phyloP scores from a whole-genome alignment of 2,797 vertebrate species.

The Sebastes oblongus region DNA sequence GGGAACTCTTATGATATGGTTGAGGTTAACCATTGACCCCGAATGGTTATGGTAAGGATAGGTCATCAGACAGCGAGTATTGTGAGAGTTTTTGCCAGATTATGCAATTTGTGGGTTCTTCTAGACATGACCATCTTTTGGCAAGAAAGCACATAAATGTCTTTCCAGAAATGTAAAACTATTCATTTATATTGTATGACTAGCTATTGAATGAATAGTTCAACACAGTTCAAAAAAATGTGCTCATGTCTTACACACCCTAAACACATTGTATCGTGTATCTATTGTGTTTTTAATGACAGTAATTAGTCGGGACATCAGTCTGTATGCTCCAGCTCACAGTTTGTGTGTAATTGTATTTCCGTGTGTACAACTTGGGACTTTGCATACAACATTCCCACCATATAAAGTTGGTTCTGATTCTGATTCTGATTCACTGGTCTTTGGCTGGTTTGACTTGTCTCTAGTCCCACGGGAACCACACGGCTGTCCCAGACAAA shows the following conservation, averaged over 20 bases:
- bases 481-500: slow-evolving; percentile 69
- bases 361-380: slow-evolving; percentile 14
- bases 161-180: neutral
- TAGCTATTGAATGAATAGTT: neutral
- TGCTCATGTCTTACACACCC: slow-evolving; percentile 1
- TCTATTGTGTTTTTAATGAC: slow-evolving; percentile 59
- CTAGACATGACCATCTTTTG: no score
- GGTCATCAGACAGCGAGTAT: no score
- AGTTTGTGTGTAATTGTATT: slow-evolving; percentile 17
- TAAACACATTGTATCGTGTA: neutral
- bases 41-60: no score
- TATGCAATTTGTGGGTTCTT: no score
- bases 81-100: no score
- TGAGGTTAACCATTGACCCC: no score
- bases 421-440: slow-evolving; percentile 51
- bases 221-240: neutral
- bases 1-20: no score
- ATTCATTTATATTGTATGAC: neutral
- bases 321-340: slow-evolving; percentile 8
- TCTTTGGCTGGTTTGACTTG: slow-evolving; percentile 42
- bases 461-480: slow-evolving; percentile 75
- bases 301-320: slow-evolving; percentile 48
- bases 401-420: slow-evolving; percentile 40
- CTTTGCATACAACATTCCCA: slow-evolving; percentile 47
- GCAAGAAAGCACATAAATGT: neutral